phyloP scores from a whole-genome alignment of 2,797 vertebrate species.

The Aselliscus stoliczkanus region DNA sequence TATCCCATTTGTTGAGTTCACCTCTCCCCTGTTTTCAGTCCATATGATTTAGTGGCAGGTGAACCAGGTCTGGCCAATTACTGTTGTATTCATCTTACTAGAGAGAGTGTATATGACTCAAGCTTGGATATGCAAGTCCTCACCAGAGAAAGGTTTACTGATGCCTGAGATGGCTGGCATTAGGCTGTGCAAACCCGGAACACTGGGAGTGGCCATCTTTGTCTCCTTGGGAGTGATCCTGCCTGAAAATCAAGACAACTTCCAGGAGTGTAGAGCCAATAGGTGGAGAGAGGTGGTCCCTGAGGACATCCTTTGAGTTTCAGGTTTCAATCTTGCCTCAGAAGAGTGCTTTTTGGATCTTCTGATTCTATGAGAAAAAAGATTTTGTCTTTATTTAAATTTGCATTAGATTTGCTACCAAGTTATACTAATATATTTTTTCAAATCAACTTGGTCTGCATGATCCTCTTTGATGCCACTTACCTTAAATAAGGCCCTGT shows the following conservation, averaged over 20 bases:
- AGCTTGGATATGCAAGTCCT: not conserved
- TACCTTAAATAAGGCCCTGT: not conserved
- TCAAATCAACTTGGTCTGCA: not conserved
- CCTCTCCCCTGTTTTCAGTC: not conserved
- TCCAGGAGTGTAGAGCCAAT: not conserved
- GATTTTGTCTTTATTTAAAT: conserved; percentile 8
- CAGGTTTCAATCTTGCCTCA: not conserved
- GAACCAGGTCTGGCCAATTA: not conserved
- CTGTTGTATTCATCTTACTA: not conserved
- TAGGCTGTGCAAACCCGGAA: not conserved
- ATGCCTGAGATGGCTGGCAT: not conserved
- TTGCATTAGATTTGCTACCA: not conserved
- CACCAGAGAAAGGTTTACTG: not conserved
- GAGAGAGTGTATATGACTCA: not conserved
- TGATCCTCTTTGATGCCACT: not conserved
- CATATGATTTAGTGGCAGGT: not conserved
- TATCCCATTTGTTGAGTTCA: not conserved
- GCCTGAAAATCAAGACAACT: not conserved
- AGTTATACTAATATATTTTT: not conserved
- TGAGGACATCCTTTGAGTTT: not conserved
- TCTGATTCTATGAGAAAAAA: not conserved
- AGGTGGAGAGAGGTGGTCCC: not conserved
- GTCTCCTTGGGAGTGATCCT: not conserved
- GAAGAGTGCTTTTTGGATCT: not conserved
- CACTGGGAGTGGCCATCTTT: not conserved